Evolutionary conservation across 2,888 invertebrate genomes (phyloP).

Genomic region (Aleiodes leptofemur): DNA sequence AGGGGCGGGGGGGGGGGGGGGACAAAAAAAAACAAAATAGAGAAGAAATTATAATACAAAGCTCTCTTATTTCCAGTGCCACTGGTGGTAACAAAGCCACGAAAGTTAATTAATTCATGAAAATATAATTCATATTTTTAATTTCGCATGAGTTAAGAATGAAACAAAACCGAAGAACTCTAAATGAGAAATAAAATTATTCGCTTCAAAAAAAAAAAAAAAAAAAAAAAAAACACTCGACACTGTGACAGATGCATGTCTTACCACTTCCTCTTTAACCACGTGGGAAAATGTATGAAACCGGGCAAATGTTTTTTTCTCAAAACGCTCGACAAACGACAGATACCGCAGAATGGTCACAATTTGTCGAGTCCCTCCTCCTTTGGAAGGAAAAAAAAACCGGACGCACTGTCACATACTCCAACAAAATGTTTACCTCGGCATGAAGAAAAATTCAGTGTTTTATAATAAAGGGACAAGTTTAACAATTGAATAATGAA

Average conservation of each 20-base stretch:
- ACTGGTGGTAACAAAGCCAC: background rate
- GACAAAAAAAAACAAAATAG: background rate
- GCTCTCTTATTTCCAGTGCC: slow-evolving; percentile 11
- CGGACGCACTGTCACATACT: slow-evolving; percentile 6
- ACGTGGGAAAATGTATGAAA: slow-evolving; percentile 19
- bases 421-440: background rate
- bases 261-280: slow-evolving; percentile 18
- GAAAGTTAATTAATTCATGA: slow-evolving; percentile 2
- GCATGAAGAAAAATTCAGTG: background rate
- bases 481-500: no score
- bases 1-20: no score
- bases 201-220: no score
- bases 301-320: slow-evolving; percentile 6
- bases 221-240: no score
- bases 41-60: slow-evolving; percentile 10
- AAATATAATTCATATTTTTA: background rate
- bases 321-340: slow-evolving; percentile 20
- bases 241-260: background rate
- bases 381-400: background rate
- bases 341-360: slow-evolving; percentile 16
- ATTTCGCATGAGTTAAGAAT: no score
- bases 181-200: no score
- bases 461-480: no score
- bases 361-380: background rate
- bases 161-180: no score